A percentile compares a stretch with the other conserved stretches of the same genome.
phyloP scores from a whole-genome alignment of 2,113 vertebrate species.

The Syrmaticus mikado region DNA sequence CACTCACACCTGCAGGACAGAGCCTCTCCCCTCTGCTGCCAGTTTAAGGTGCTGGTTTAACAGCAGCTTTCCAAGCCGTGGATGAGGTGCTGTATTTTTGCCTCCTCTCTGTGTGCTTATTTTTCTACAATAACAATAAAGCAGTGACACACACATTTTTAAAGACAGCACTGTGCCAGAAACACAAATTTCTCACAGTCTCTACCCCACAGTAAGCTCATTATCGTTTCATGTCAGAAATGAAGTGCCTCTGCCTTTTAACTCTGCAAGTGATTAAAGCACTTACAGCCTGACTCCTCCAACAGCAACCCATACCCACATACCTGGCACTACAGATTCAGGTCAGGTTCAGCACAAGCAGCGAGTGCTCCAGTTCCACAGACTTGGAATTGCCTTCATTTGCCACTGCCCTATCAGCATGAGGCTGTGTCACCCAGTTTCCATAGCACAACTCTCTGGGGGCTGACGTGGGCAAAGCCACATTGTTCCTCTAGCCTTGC shows the following conservation, averaged over 20 bases:
- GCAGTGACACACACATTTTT: neutral
- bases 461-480: neutral
- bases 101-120: neutral
- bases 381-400: neutral
- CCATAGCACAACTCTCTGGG: neutral
- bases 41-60: neutral
- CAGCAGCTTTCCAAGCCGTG: neutral
- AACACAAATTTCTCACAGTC: neutral
- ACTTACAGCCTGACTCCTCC: neutral
- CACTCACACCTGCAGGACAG: neutral
- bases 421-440: neutral
- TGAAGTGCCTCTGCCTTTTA: slow-evolving; percentile 4
- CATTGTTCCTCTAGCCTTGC: accelerated
- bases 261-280: slow-evolving; percentile 29
- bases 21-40: neutral
- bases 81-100: neutral
- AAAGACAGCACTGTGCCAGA: slow-evolving; percentile 8
- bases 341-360: slow-evolving; percentile 27
- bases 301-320: neutral
- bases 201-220: slow-evolving; percentile 14
- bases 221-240: slow-evolving; percentile 44
- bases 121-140: neutral
- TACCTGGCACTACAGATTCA: slow-evolving; percentile 12
- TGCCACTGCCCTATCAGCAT: accelerated
- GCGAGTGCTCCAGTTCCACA: neutral